Base-by-base conservation (phyloP, 2,797 vertebrate genomes). In the Caiman crocodilus region DNA sequence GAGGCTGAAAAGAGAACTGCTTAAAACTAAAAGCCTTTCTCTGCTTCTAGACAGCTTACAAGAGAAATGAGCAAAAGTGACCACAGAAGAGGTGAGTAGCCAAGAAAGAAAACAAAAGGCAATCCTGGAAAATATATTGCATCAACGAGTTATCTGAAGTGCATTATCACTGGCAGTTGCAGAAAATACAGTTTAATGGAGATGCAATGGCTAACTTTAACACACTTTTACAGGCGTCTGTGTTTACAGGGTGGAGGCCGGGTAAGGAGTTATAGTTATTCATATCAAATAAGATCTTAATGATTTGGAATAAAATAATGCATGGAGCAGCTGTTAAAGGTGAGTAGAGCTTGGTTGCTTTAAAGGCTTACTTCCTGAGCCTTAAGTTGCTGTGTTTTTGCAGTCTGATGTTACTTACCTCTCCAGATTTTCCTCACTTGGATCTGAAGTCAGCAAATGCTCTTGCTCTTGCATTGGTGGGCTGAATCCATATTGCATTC, bases 1-100 rank as follows among this genome's bases (percentile, higher is more conserved):
- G 91, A 88, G 96, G 96, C 97, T 98, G 97, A 98, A 97, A 98
- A 97, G 95, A 95, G 97, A 97, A 95, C 93, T 94, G 94, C 94
- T 97, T 96, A 97, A 97, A 97, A 98, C 96, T 96, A 95, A 96
- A 97, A 98, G 96, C 97, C 97, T 98, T 98, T 98, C 98, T 98
- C 96, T 95, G 97, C 96, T 97, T 97, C 98, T 97, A 98, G 98
- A 98, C 98, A 98, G 98, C 98, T 98, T 98, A 97, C 96, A 96
- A 97, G 97, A 98, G 98, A 98, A 98, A 98, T 96, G 98, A 98
- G 98, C 97, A 97, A 97, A 97, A 97, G 96, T 96, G 97, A 98
- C 97, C 96, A 89, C 94, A 90, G 96, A 94, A 97, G 94, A 93
- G 94, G 73, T 67, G 91, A 71, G 91, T 78, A 0, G 94, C 94